phyloP scores from a whole-genome alignment of 2,797 vertebrate species.

The Pantherophis alleghaniensis region DNA sequence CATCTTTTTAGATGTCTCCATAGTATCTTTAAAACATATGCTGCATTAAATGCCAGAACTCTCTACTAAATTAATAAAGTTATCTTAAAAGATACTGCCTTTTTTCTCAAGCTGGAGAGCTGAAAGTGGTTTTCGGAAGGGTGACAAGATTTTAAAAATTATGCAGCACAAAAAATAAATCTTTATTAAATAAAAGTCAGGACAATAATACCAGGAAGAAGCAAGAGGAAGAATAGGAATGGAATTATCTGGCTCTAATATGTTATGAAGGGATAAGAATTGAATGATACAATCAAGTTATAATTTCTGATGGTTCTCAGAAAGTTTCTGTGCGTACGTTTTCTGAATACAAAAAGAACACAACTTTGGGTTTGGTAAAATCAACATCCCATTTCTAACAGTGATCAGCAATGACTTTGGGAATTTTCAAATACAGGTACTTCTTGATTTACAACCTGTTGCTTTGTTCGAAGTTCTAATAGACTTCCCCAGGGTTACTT shows the following conservation, averaged over 20 bases:
- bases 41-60: slow-evolving; percentile 68
- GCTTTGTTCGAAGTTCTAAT: background rate
- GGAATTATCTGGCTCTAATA: background rate
- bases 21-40: slow-evolving; percentile 68
- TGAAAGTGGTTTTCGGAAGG: slow-evolving; percentile 65
- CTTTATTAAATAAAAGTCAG: slow-evolving; percentile 67
- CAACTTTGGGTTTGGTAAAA: background rate
- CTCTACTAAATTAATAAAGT: slow-evolving; percentile 73
- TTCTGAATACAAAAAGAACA: background rate
- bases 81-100: slow-evolving; percentile 72
- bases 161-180: slow-evolving; percentile 73
- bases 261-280: background rate
- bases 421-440: background rate
- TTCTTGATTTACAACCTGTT: background rate
- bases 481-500: background rate
- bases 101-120: slow-evolving; percentile 68
- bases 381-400: background rate
- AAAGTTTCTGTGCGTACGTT: background rate
- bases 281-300: accelerated
- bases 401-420: background rate
- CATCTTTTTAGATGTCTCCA: slow-evolving; percentile 70
- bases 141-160: slow-evolving; percentile 73
- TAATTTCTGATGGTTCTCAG: accelerated
- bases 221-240: background rate
- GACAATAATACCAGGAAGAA: slow-evolving; percentile 42